Evolutionary conservation across 2,113 vertebrate species (phyloP).

Genomic region (Hippopotamus amphibius): DNA sequence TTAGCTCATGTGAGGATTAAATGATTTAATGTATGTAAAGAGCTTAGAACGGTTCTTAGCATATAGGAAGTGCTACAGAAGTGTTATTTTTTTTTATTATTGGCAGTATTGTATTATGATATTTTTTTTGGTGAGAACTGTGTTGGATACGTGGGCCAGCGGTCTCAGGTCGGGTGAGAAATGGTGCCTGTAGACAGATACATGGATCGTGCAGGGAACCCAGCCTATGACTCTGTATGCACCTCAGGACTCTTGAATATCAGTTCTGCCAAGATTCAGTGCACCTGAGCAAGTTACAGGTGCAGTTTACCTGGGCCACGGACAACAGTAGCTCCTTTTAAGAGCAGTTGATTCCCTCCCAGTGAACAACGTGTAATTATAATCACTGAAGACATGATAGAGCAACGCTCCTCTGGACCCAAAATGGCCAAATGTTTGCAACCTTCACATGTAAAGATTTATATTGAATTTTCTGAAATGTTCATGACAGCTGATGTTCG

Average conservation of each 20-base stretch:
- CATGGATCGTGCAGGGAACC: background rate
- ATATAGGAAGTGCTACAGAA: background rate
- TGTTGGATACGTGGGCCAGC: background rate
- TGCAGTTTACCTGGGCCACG: background rate
- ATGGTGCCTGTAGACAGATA: background rate
- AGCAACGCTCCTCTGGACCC: background rate
- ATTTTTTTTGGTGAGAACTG: background rate
- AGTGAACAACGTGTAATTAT: background rate
- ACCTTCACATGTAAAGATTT: background rate
- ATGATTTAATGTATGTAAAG: constrained; percentile 34
- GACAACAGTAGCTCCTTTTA: background rate
- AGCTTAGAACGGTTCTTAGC: background rate
- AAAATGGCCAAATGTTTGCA: constrained; percentile 17
- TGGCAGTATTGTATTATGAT: background rate
- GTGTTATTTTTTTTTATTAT: constrained; percentile 1
- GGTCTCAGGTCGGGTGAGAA: background rate
- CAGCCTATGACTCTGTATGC: background rate
- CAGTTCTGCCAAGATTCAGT: background rate
- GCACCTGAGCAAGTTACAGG: background rate
- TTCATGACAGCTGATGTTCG: background rate
- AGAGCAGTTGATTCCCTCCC: background rate
- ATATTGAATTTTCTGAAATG: constrained; percentile 28
- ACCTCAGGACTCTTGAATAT: constrained; percentile 32
- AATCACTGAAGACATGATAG: background rate
- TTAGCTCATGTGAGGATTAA: constrained; percentile 21